Base-by-base conservation (phyloP, 2,113 vertebrate genomes). In the Bos javanicus region DNA sequence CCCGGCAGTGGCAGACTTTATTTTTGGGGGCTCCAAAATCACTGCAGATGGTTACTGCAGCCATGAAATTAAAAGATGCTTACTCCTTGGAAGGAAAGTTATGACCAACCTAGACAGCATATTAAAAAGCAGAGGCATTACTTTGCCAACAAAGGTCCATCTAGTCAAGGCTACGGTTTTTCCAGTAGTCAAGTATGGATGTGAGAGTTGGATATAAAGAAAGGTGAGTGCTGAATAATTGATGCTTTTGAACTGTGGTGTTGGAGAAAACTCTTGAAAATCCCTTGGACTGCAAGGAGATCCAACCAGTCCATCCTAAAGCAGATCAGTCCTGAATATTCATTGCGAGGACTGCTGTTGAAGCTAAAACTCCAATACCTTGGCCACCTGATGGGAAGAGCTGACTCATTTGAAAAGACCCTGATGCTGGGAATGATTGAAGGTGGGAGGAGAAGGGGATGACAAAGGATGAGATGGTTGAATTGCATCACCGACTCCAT, bases 191-290 rank as follows among this genome's bases (percentile, higher is more conserved):
- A 67, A n/a, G 7, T 10, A n/a, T n/a, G 62, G 62, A 19, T 67
- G 33, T 5, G 8, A 67, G 16, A 19, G 7, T 67, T 67, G 33
- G 2, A 62, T 62, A 7, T 16, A 16, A 62, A 33, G 60, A 62
- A 33, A 3, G 60, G 14, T 62, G 60, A 16, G 14, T 1, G 0
- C 30, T 0, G 0, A 62, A 62, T 6, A 62, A 62, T 33, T 62
- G 60, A 62, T 62, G 28, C 14, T 62, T 62, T 62, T 62, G 14
- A 62, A 33, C 28, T 62, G 60, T 62, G 60, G 14, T 33, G 14
- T 33, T 16, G 30, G 60, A 62, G 30, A 62, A 62, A 2, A 33
- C 30, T 62, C 60, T 62, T 33, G 30, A 62, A 6, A 16, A 6
- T 62, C 60, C 60, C 15, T 62, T 62, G 60, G 30, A 16, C 30